Percentiles rank a stretch among this genome's conserved stretches.
These are phyloP conservation scores for Gallinago paraguaiae DNA, from an alignment of 2,113 vertebrate species.

Conservation along the genomic window DNA sequence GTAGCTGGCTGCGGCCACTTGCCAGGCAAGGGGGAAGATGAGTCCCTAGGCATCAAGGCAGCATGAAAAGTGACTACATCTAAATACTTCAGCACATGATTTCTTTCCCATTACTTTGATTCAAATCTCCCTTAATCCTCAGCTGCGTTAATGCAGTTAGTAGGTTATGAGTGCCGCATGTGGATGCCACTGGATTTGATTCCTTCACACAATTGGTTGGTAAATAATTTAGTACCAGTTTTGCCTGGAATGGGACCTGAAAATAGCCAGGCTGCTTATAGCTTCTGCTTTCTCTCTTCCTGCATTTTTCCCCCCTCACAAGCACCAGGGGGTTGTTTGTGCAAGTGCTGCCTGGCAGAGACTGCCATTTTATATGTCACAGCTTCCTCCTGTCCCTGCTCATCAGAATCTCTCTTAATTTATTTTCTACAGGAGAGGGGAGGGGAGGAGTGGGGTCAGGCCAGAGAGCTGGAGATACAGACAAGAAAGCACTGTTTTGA, in stretches of 20 bases:
- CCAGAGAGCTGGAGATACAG: neutral
- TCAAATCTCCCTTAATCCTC: slow-evolving; percentile 60
- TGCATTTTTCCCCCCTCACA: neutral
- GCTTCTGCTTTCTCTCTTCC: neutral
- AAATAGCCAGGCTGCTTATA: slow-evolving; percentile 17
- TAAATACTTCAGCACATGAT: slow-evolving; percentile 42
- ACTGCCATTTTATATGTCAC: neutral
- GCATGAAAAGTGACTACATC: slow-evolving; percentile 36
- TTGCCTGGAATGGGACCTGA: neutral
- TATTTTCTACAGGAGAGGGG: neutral
- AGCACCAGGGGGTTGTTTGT: neutral
- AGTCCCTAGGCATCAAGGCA: neutral
- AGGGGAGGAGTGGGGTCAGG: neutral
- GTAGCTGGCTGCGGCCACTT: neutral
- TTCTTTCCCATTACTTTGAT: slow-evolving; percentile 61
- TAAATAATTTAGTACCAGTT: slow-evolving; percentile 60
- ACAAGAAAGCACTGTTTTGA: neutral
- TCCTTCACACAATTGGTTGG: slow-evolving; percentile 29
- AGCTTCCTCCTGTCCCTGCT: neutral
- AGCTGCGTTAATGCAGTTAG: slow-evolving; percentile 46
- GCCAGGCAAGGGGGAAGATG: slow-evolving; percentile 12
- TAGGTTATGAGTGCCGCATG: slow-evolving; percentile 12
- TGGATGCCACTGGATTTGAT: slow-evolving; percentile 33
- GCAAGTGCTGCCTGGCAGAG: neutral
- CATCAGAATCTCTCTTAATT: neutral